Evolutionary conservation across 2,888 invertebrate genomes (phyloP).

Genomic region (Drosophila paramelanica): DNA sequence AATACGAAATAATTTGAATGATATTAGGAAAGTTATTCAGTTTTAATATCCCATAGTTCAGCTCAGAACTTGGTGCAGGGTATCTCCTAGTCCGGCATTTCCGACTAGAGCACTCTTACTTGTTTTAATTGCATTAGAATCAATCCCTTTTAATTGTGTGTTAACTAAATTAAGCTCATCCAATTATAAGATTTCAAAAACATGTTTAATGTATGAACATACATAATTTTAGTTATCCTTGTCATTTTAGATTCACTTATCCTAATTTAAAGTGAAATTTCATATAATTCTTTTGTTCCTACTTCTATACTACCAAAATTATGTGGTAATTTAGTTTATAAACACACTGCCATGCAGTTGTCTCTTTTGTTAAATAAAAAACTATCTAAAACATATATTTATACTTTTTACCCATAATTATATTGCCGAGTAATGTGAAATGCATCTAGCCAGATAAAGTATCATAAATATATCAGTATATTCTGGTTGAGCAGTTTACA

Average conservation of each 20-base stretch:
- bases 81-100: neutral
- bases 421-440: no score
- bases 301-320: slow-evolving; percentile 4
- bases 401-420: neutral
- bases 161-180: neutral
- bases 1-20: no score
- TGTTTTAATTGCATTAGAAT: neutral
- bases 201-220: neutral
- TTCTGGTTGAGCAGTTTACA: no score
- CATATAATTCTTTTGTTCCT: slow-evolving; percentile 14
- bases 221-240: slow-evolving; percentile 1
- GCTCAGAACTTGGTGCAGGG: neutral
- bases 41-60: neutral
- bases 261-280: slow-evolving; percentile 3
- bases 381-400: neutral
- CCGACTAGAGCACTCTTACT: neutral
- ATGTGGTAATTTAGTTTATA: slow-evolving; percentile 4
- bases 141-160: no score
- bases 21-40: no score
- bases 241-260: neutral
- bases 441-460: no score
- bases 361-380: neutral
- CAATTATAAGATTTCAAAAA: neutral
- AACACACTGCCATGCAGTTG: slow-evolving; percentile 12
- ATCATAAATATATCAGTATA: no score